phyloP scores from a whole-genome alignment of 1,140 invertebrate species.

The Anastatus disparis region DNA sequence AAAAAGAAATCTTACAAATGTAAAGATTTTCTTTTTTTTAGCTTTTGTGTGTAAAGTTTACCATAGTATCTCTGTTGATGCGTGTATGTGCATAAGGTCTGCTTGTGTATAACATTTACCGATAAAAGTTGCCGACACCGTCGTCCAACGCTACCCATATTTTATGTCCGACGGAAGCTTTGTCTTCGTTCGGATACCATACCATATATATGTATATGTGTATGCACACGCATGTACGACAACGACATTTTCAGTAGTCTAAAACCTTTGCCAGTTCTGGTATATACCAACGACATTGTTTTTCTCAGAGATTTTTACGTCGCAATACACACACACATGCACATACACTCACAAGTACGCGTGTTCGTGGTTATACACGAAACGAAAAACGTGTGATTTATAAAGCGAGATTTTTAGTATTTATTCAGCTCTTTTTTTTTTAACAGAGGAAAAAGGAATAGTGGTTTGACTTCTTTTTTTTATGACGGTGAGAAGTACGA shows the following conservation, averaged over 20 bases:
- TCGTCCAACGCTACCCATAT: conserved; percentile 4
- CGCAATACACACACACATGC: no score
- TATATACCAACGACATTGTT: conserved; percentile 42
- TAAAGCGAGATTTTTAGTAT: conserved; percentile 28
- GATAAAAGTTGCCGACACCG: conserved; percentile 19
- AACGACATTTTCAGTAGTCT: no score
- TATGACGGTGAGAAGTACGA: not conserved
- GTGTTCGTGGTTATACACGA: no score
- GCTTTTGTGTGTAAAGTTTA: conserved; percentile 13
- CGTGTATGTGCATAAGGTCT: not conserved
- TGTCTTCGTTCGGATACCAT: conserved; percentile 34
- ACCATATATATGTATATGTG: no score
- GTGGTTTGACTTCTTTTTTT: no score
- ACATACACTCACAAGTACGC: no score
- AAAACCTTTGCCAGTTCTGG: no score
- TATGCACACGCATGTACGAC: no score
- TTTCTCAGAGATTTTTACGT: conserved; percentile 32
- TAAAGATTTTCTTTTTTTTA: no score
- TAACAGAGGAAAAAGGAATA: no score
- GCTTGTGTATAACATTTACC: no score
- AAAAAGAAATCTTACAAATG: not conserved
- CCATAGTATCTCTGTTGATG: not conserved
- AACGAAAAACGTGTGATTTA: no score
- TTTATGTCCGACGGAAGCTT: conserved; percentile 40
- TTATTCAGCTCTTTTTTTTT: not conserved